Evolutionary conservation across 2,888 invertebrate species (phyloP).

Genomic region (Euplagia quadripunctaria): DNA sequence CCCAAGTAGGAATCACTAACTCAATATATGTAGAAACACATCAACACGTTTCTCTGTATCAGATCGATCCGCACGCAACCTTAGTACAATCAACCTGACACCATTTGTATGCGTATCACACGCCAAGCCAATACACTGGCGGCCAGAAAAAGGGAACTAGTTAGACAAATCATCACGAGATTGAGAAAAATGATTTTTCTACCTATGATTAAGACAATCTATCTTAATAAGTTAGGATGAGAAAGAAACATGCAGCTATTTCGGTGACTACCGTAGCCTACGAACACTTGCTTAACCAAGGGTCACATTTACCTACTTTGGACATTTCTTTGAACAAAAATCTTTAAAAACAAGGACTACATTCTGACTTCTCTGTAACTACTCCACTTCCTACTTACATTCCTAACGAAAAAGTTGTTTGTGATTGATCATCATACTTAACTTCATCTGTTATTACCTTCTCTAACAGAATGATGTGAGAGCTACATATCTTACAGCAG

Average conservation of each 20-base stretch:
- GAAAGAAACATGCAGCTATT: too few relatives aligned
- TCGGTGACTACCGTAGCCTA: too few relatives aligned
- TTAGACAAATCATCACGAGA: constrained; percentile 10
- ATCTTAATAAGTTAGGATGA: neutral
- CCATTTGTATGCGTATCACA: constrained; percentile 62
- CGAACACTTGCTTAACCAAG: too few relatives aligned
- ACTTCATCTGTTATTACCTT: neutral
- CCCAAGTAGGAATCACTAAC: constrained; percentile 1
- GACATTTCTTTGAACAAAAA: too few relatives aligned
- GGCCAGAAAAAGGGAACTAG: constrained; percentile 43
- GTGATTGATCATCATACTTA: neutral
- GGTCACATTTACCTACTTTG: too few relatives aligned
- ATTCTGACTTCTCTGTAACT: too few relatives aligned
- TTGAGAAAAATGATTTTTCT: neutral
- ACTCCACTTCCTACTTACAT: too few relatives aligned
- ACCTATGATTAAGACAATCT: neutral
- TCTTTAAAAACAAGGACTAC: too few relatives aligned
- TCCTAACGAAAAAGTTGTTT: too few relatives aligned
- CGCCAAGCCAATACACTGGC: constrained; percentile 41
- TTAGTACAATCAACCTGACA: constrained; percentile 53
- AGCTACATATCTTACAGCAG: too few relatives aligned
- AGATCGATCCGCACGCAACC: constrained; percentile 55
- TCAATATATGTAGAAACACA: constrained; percentile 28
- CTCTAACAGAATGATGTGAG: too few relatives aligned
- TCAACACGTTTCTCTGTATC: constrained; percentile 56